These are phyloP conservation scores for Brassicogethes aeneus DNA, from an alignment of 2,888 invertebrate species.

Conservation along the genomic window DNA sequence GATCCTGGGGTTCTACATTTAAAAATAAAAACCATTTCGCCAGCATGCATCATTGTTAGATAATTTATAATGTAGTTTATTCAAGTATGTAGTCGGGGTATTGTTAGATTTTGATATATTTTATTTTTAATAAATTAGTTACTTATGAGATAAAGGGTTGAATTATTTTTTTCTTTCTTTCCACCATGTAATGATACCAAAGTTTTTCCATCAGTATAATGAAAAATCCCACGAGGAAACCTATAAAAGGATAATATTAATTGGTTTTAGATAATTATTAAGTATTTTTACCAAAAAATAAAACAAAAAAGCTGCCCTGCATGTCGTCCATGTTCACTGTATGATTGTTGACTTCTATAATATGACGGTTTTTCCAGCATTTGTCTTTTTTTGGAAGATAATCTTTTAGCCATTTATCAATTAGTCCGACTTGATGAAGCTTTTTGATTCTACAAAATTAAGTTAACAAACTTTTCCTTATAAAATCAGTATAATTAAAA, in stretches of 20 bases:
- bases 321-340: constrained; percentile 84
- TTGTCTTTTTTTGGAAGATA: constrained; percentile 71
- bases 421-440: constrained; percentile 77
- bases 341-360: constrained; percentile 69
- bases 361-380: constrained; percentile 59
- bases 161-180: constrained; percentile 41
- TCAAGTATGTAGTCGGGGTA: background rate
- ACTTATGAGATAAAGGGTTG: constrained; percentile 43
- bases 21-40: constrained; percentile 66
- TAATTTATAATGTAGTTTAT: constrained; percentile 1
- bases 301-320: constrained; percentile 86
- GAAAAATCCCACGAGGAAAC: constrained; percentile 41
- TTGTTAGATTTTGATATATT: background rate
- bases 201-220: constrained; percentile 44
- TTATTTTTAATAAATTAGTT: constrained; percentile 1
- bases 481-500: constrained; percentile 25
- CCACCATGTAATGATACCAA: constrained; percentile 36
- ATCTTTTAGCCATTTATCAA: constrained; percentile 71
- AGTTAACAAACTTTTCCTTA: background rate
- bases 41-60: constrained; percentile 56
- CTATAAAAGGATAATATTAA: constrained; percentile 29
- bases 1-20: constrained; percentile 64
- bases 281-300: constrained; percentile 67
- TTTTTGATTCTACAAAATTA: constrained; percentile 55
- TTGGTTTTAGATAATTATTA: background rate